Conservation (phyloP, 2,888 invertebrate species). For the Ophraella communa region DNA sequence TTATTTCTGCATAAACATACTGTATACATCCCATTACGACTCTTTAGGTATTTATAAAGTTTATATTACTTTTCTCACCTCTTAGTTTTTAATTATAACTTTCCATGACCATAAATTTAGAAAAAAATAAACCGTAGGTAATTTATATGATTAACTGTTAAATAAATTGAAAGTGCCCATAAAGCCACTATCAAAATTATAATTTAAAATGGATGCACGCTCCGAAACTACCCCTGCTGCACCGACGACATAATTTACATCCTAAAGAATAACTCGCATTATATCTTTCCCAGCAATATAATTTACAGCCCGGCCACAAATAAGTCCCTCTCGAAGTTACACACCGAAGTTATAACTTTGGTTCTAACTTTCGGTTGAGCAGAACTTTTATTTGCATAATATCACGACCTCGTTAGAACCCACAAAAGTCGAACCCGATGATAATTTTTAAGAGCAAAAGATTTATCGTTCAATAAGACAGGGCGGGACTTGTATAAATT, state of each 20-base stretch:
- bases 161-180: slow-evolving; percentile 12
- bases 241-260: slow-evolving; percentile 10
- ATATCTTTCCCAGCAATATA: slow-evolving; percentile 27
- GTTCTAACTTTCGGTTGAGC: slow-evolving; percentile 18
- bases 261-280: slow-evolving; percentile 16
- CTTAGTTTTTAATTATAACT: neutral
- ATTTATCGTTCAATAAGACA: neutral
- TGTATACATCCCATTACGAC: no score
- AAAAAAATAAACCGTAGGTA: neutral
- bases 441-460: neutral
- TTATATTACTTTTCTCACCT: neutral
- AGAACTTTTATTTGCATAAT: slow-evolving; percentile 29
- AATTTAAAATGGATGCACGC: slow-evolving; percentile 19
- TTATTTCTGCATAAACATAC: no score
- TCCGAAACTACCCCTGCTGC: neutral
- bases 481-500: neutral
- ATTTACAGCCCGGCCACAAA: slow-evolving; percentile 30
- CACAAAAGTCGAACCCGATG: neutral
- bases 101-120: neutral
- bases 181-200: slow-evolving; percentile 16
- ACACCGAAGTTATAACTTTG: slow-evolving; percentile 18
- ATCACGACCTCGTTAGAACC: slow-evolving; percentile 18
- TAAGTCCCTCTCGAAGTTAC: slow-evolving; percentile 32
- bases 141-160: slow-evolving; percentile 4
- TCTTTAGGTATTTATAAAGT: no score